Conservation (phyloP, 2,888 invertebrate species). For the Ormyrus pomaceus region DNA sequence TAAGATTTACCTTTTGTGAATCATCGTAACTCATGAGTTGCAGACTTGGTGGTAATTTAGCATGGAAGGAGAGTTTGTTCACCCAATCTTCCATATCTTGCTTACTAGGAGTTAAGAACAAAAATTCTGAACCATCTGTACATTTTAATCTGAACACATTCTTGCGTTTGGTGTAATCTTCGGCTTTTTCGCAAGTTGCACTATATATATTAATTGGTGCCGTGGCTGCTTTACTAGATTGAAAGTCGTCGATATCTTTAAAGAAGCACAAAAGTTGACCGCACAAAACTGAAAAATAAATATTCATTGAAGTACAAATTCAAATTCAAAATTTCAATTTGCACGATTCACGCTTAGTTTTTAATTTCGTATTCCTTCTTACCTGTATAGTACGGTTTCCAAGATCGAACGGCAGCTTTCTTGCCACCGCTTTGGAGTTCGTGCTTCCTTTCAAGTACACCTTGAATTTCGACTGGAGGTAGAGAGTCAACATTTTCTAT, state of each 20-base stretch:
- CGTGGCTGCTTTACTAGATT: constrained; percentile 90
- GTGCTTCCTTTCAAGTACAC: constrained; percentile 94
- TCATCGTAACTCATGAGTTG: constrained; percentile 91
- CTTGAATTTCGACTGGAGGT: constrained; percentile 95
- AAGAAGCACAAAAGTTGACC: constrained; percentile 99
- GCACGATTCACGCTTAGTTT: too few relatives aligned
- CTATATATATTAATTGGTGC: constrained; percentile 85
- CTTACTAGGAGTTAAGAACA: constrained; percentile 87
- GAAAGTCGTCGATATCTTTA: constrained; percentile 94
- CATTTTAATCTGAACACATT: constrained; percentile 92
- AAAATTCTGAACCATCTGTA: constrained; percentile 94
- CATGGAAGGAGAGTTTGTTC: constrained; percentile 94
- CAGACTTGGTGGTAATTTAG: constrained; percentile 91
- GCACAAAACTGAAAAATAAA: constrained; percentile 83
- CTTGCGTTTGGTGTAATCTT: constrained; percentile 96
- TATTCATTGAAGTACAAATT: too few relatives aligned
- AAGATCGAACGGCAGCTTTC: constrained; percentile 94
- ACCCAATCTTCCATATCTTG: constrained; percentile 93
- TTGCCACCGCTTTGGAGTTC: constrained; percentile 95
- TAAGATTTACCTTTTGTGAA: constrained; percentile 77
- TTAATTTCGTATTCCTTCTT: constrained; percentile 2
- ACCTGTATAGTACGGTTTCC: constrained; percentile 94
- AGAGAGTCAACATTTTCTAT: constrained; percentile 80
- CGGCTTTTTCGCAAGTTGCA: constrained; percentile 90
- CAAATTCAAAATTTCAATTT: too few relatives aligned